Evolutionary conservation across 2,113 vertebrate genomes (phyloP), one percentile per base, ranked within the genome.

Genomic region (crab-eating macaque (Macaca fascicularis)): DNA sequence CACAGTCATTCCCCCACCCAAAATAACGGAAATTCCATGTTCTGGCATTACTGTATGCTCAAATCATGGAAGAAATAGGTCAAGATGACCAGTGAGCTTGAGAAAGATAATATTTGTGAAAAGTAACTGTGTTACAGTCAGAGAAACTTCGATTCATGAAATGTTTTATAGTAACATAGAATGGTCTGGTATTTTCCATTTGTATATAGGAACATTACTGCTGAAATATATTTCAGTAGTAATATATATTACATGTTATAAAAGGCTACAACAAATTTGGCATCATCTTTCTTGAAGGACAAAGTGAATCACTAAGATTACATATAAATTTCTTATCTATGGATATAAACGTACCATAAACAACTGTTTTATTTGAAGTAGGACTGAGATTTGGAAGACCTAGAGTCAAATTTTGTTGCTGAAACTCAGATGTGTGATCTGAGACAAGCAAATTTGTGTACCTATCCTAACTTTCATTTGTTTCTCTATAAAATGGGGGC

Each of bases 41-140:
- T 35, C 17, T 78, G 9, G 1, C 2, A 40, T 75, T 19, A 52
- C 3, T 12, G 0, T 14, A 14, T 14, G 0, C 3, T 75, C 52
- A 88, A 55, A 69, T 80, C 74, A 76, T 76, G 12, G 23, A 83
- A 83, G 45, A 83, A 91, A 74, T 38, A 72, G 20, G 10, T 75
- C 13, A 8, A 83, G 38, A 72, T 84, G n/a, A 75, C 12, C 27
- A 64, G 7, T 38, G 22, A 76, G 22, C 35, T 74, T 69, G 48
- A 91, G 38, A 74, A 72, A 81, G 5, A 4, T 5, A 1, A 27
- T 14, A 89, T 75, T 25, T 83, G 2, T 79, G 4, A 45, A 11
- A 89, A 69, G 40, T 25, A 55, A 32, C 22, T 61, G 6, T 69
- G 32, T 69, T 69, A n/a, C 17, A 55, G 3, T 35, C 45, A 87